Conservation (phyloP, 2,113 vertebrate genomes). For the Myanophis thanlyinensis region DNA sequence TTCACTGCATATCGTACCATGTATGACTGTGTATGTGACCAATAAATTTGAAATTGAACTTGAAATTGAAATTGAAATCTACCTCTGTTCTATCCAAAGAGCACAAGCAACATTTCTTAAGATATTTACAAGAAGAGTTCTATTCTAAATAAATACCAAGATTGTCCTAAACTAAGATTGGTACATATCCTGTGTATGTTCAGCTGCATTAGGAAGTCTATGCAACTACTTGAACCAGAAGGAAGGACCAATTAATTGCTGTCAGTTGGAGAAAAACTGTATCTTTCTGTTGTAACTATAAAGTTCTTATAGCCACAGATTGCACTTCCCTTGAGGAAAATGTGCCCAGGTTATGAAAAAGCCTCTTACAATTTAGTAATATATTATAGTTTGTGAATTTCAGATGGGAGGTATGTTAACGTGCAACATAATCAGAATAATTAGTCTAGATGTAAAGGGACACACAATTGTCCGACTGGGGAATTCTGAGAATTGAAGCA, state of each 20-base stretch:
- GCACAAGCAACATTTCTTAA: background rate
- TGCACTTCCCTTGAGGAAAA: background rate
- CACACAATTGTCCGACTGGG: background rate
- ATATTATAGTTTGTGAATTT: background rate
- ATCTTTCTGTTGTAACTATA: background rate
- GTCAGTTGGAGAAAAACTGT: background rate
- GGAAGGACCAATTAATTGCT: background rate
- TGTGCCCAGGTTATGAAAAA: background rate
- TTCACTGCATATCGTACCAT: no score
- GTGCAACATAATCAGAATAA: background rate
- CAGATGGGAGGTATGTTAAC: background rate
- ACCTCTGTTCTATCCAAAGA: background rate
- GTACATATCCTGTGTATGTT: background rate
- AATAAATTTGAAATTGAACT: no score
- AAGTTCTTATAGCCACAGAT: background rate
- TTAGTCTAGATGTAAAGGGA: background rate
- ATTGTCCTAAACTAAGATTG: background rate
- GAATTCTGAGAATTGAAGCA: background rate
- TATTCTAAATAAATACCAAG: background rate
- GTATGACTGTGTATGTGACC: no score
- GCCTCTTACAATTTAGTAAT: background rate
- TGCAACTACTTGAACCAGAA: background rate
- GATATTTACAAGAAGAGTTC: background rate
- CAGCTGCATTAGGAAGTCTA: background rate
- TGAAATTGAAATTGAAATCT: no score